Base-by-base conservation (phyloP, 2,113 vertebrate genomes). In the Rhynchopsitta pachyrhyncha region DNA sequence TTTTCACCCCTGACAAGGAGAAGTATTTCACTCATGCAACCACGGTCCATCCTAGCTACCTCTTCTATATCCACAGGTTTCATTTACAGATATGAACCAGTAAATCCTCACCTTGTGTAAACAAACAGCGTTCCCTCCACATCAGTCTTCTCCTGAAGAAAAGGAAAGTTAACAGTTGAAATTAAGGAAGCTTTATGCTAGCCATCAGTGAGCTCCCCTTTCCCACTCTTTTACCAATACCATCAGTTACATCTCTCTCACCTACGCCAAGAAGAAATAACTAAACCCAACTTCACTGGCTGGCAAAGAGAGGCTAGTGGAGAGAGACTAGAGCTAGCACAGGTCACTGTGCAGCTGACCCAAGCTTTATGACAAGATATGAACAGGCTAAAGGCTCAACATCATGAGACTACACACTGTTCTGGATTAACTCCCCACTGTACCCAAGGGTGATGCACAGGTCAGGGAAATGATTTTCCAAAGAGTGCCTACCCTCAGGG, bases 51-150 rank as follows among this genome's bases (percentile, higher is more conserved):
- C 37, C 77, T 84, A 82, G 80, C 29, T 84, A 57, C 84, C 23
- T 66, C 88, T 76, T 83, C 70, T 59, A 93, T 16, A 77, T 14
- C 24, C n/a, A 37, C 33, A 79, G 31, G 9, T 31, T 89, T 68
- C 82, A 92, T 44, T 17, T 37, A 59, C 44, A 31, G 39, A 59
- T 2, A 5, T 27, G 17, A 37, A 67, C 82, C 35, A 6, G 9
- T 33, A 25, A 63, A 83, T 1, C 69, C 98, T 98, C 96, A 99
- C 99, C 99, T 99, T 50, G 98, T 99, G 84, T 99, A 99, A 93
- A 99, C 99, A 98, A 99, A 99, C 53, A 99, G 97, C 0, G 99
- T 99, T 74, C 99, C 99, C 95, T 99, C 99, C 90, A 99, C 99
- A 17, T 99, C 98, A 2, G 99, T 99, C 98, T 99, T 99, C 95